Evolutionary conservation across 2,113 vertebrate genomes (phyloP), one percentile per base, ranked within the genome.

Genomic region (Syngnathus typhle): DNA sequence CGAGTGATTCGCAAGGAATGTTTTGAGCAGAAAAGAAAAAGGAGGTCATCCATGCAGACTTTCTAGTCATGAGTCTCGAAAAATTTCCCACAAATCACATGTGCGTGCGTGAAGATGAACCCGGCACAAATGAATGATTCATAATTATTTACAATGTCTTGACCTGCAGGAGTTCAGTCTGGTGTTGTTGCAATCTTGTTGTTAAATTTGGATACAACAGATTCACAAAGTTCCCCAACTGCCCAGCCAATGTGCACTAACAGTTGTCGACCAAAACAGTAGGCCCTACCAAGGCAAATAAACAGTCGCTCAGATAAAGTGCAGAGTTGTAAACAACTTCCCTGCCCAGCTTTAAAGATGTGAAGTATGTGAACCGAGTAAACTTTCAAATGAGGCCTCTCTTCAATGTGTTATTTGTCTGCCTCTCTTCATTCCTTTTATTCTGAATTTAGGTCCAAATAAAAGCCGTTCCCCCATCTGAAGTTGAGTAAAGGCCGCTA

Each of bases 71-170:
- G 82, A 84, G 83, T 79, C 62, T 75, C 32, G 75, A 74, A 84
- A 79, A 82, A 74, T 83, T 84, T 85, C 68, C 70, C 70, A 77
- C 13, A 16, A 71, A 83, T 84, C 85, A 87, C 84, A 80, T 73
- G 67, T 43, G 21, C 32, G 27, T 46, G 11, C 44, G 55, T 58
- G 56, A 65, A 43, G 74, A 62, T 51, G 70, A 9, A 71, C 7
- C 70, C 6, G 16, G 27, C 15, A 37, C 55, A 58, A 58, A 58
- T 36, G 27, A 36, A 58, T 58, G 27, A 58, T 37, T 58, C 27
- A 58, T 56, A 15, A 7, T 12, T 11, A 23, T 23, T 54, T 23
- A 9, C 27, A 15, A 58, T 36, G 13, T 2, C 15, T 56, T 32
- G 27, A 32, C 27, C 41, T 43, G 8, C 2, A 9, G 8, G 41